Base-by-base conservation (phyloP, 2,113 vertebrate genomes). In the Anguilla japonica region DNA sequence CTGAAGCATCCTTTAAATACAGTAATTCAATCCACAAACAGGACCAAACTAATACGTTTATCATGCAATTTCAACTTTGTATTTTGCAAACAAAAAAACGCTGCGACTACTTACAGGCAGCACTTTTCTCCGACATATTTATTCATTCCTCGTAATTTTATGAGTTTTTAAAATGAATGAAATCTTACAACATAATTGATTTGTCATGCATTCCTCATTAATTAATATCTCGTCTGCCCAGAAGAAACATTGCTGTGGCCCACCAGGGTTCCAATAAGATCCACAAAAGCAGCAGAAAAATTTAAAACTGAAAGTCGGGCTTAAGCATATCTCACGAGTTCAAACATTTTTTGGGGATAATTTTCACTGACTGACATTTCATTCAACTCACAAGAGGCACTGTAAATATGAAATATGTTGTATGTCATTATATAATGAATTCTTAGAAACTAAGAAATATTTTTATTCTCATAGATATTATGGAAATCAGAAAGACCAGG, bases 171-270 rank as follows among this genome's bases (percentile, higher is more conserved):
- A 75, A 84, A 87, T 34, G 16, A 85, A 83, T 83, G 84, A 75
- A 84, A 88, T 53, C 34, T 22, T 57, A 89, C 89, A 89, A 89
- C 89, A 89, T 89, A 89, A 88, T 83, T 83, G 89, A 91, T 90
- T 89, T 88, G 90, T 85, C 87, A 91, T 90, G 89, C 86, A 87
- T 86, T 80, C 26, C 79, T 87, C 85, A 89, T 89, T 90, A 92
- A 90, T 91, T 89, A 88, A 87, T 88, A 89, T 91, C 89, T 83
- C 88, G 91, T 90, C 87, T 91, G 88, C 90, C 88, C 89, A 89
- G 89, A 81, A 84, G 86, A 57, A 3, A 63, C 75, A 41, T 88
- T 86, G 83, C 86, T 83, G 46, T 34, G 57, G 20, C 90, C 22
- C 67, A 83, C 63, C 83, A 88, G 88, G 88, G 90, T 87, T 90